Conservation (phyloP, 1,140 invertebrate genomes). For the Euwallacea similis region DNA sequence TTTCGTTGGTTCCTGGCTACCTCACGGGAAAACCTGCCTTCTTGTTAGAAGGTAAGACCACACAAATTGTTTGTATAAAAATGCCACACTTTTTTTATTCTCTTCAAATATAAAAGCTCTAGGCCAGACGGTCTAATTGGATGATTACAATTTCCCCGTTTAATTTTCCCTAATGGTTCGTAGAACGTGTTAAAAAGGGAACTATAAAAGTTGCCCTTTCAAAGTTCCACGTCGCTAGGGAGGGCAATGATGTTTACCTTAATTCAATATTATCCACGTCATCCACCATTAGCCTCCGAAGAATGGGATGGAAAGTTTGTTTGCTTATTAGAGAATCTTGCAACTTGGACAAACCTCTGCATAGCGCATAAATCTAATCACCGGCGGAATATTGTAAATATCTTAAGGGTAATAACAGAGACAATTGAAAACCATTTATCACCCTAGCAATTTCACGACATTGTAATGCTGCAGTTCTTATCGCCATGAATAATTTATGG, state of each 20-base stretch:
- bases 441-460: not conserved
- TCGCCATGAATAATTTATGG: slow-evolving; percentile 2
- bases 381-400: too few relatives aligned
- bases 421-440: slow-evolving; percentile 4
- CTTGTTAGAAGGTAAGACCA: slow-evolving; percentile 61
- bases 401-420: not conserved
- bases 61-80: not conserved
- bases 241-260: slow-evolving; percentile 14
- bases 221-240: slow-evolving; percentile 10
- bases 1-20: slow-evolving; percentile 63
- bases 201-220: slow-evolving; percentile 2
- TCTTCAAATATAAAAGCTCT: not conserved
- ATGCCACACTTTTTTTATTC: not conserved
- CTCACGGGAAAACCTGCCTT: slow-evolving; percentile 67
- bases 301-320: too few relatives aligned
- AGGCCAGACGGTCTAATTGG: not conserved
- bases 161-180: slow-evolving; percentile 2
- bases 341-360: too few relatives aligned
- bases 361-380: too few relatives aligned
- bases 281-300: not conserved
- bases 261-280: slow-evolving; percentile 6
- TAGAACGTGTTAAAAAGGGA: slow-evolving; percentile 12
- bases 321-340: too few relatives aligned
- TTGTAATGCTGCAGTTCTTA: not conserved
- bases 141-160: not conserved